Base-by-base conservation (phyloP, 53 echinoderm and acorn worm species). In the Holothuria scabra region DNA sequence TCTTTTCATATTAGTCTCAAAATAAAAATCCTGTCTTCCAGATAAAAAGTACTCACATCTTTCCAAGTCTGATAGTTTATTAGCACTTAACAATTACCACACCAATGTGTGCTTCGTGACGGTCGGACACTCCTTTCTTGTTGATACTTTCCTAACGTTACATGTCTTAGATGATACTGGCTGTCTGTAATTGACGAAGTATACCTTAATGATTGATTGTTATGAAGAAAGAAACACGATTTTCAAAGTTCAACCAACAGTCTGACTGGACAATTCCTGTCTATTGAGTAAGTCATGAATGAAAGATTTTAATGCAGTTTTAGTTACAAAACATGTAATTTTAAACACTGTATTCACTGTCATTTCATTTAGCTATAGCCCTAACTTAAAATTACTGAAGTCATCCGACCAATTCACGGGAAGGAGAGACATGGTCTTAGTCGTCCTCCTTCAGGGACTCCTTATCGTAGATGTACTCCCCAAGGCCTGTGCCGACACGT, bases 401-500 rank as follows among this genome's bases (percentile, higher is more conserved):
- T 6, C 16, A 20, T 78, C 78, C 59, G 31, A 78, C 78, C 78
- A 25, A 29, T 29, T 29, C 78, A 78, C 58, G 67, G 84, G 12
- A 25, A 21, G 58, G 60, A 37, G 60, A 61, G 46, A 19, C 26
- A 32, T 46, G 26, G 9, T 59, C 65, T 80, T 86, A 80, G 56
- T 82, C 75, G 5, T 90, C 87, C 28, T 64, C 74, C 58, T 85
- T 71, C 67, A 92, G 84, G 44, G 70, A 68, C 76, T 96, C 96
- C 87, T 90, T 91, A 88, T 96, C 96, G 88, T 90, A 96, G 80
- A 86, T 91, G 90, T 90, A 96, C 72, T 91, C 93, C 14, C 96
- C 96, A 33, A 96, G 93, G 12, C 96, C 93, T 8, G 89, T 34
- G 4, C 93, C 93, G 60, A 88, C 92, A 33, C 93, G 93, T 58